Evolutionary conservation across 2,888 invertebrate genomes (phyloP).

Genomic region (Drosophila mimetica): DNA sequence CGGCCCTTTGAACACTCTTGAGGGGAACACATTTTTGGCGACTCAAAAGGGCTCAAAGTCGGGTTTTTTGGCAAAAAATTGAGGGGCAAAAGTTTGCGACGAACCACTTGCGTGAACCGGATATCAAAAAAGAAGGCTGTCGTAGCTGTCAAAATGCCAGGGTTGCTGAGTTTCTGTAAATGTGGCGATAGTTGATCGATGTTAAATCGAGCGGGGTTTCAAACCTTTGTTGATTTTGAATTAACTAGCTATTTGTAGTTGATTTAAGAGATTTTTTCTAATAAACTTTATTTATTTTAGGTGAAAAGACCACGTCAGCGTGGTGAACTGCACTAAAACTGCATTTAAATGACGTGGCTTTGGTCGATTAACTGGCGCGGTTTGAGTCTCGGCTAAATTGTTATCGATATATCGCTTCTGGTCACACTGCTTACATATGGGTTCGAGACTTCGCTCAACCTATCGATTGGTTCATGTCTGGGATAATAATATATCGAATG

Average conservation of each 20-base stretch:
- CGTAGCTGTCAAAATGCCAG: slow-evolving; percentile 42
- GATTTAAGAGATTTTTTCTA: not conserved
- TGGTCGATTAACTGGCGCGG: not conserved
- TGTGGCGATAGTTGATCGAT: slow-evolving; percentile 2
- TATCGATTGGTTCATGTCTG: too few species aligned
- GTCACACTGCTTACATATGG: not conserved
- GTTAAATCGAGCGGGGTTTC: not conserved
- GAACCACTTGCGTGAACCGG: slow-evolving; percentile 82
- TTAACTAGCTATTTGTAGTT: not conserved
- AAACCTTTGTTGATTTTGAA: not conserved
- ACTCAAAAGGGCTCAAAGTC: slow-evolving; percentile 45
- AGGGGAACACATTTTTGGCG: slow-evolving; percentile 7
- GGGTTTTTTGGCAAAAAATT: slow-evolving; percentile 50
- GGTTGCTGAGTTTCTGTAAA: slow-evolving; percentile 7
- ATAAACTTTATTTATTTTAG: not conserved
- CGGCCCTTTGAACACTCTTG: slow-evolving; percentile 2
- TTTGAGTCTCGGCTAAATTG: not conserved
- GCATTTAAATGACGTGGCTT: not conserved
- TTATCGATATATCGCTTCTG: not conserved
- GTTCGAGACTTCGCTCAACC: too few species aligned
- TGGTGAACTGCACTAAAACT: not conserved
- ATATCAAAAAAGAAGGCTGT: slow-evolving; percentile 82
- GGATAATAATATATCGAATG: not conserved
- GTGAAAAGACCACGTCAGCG: not conserved
- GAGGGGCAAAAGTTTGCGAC: slow-evolving; percentile 67